Evolutionary conservation across 2,888 invertebrate genomes (phyloP).

Genomic region (Theristus sp.): DNA sequence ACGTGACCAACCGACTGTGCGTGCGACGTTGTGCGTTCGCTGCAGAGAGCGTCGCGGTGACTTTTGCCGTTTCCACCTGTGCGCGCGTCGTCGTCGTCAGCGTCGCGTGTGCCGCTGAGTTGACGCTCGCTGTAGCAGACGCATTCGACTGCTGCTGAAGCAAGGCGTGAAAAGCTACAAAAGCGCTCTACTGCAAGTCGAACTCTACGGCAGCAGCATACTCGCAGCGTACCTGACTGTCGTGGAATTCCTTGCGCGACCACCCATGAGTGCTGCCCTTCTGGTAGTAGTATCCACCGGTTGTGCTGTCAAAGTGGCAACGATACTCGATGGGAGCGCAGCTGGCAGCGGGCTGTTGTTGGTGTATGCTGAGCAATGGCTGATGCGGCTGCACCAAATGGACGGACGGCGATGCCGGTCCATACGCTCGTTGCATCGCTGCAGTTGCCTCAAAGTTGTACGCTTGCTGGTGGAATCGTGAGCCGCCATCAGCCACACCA

Average conservation of each 20-base stretch:
- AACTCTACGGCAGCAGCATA: no score
- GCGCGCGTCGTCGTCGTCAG: no score
- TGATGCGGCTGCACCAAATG: no score
- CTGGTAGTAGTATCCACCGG: conserved; percentile 5
- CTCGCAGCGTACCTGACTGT: no score
- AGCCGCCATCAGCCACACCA: no score
- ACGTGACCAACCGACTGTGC: background rate
- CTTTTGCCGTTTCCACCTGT: background rate
- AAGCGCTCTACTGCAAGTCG: no score
- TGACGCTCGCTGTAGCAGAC: no score
- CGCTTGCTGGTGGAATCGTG: no score
- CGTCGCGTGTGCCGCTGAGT: no score
- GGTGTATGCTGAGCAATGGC: background rate
- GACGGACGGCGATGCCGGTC: background rate
- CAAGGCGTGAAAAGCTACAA: no score
- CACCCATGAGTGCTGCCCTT: background rate
- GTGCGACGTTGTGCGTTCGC: background rate
- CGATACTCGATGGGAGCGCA: background rate
- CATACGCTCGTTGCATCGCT: background rate
- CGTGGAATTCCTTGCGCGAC: background rate
- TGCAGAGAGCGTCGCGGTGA: background rate
- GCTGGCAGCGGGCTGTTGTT: background rate
- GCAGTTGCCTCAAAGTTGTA: no score
- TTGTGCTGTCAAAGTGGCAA: background rate
- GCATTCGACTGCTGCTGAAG: no score